Evolutionary conservation across 2,888 invertebrate genomes (phyloP).

Genomic region (Papilio elwesi): DNA sequence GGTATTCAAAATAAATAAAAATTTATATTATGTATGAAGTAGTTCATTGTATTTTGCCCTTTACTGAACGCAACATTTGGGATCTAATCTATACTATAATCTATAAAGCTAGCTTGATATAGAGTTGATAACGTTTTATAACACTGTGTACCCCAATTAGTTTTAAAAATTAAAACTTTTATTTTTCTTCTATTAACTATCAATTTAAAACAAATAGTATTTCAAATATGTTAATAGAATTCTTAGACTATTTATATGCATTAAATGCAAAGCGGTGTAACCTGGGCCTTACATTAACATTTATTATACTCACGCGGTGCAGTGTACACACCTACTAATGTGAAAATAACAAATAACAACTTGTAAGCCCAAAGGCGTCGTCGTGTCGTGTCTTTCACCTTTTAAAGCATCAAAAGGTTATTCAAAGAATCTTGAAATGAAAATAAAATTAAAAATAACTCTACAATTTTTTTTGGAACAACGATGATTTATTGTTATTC

Average conservation of each 20-base stretch:
- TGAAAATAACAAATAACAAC: not conserved
- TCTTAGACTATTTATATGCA: not conserved
- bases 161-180: not conserved
- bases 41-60: no score
- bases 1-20: no score
- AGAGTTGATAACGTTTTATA: not conserved
- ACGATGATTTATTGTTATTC: slow-evolving; percentile 2
- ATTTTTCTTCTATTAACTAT: not conserved
- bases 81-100: not conserved
- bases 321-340: not conserved
- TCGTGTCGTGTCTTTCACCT: not conserved
- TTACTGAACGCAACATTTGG: not conserved
- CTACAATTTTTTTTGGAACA: not conserved
- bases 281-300: no score
- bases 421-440: not conserved
- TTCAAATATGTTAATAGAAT: not conserved
- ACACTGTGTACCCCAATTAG: not conserved
- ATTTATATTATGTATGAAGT: no score
- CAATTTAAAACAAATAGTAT: no score
- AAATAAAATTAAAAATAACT: not conserved
- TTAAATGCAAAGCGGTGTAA: not conserved
- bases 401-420: not conserved
- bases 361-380: not conserved
- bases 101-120: not conserved
- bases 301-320: not conserved